Conservation (phyloP, 2,797 vertebrate species). For the Argya squamiceps region DNA sequence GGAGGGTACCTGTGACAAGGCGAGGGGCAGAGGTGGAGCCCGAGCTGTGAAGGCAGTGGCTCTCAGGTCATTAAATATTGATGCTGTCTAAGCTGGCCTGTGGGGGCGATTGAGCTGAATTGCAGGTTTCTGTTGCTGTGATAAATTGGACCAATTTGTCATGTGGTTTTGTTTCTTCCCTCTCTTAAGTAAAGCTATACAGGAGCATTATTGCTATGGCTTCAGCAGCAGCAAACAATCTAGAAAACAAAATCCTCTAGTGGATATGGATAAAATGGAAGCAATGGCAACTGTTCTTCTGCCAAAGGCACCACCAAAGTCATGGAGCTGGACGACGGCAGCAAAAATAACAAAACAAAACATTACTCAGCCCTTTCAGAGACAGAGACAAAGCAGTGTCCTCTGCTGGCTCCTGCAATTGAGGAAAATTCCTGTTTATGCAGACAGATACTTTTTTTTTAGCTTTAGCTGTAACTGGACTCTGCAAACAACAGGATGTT, state of each 20-base stretch:
- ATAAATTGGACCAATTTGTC: slow-evolving; percentile 59
- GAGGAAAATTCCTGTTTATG: slow-evolving; percentile 37
- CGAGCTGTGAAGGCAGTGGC: accelerated
- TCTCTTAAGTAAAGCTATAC: background rate
- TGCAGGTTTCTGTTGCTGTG: slow-evolving; percentile 48
- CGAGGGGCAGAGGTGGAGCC: background rate
- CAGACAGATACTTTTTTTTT: background rate
- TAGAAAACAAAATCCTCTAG: background rate
- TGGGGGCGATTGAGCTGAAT: slow-evolving; percentile 45
- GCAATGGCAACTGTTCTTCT: background rate
- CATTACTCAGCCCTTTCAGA: background rate
- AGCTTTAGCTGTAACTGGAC: background rate
- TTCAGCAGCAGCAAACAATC: background rate
- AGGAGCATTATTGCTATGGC: background rate
- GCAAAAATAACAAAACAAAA: background rate
- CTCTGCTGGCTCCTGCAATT: background rate
- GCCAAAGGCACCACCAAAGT: background rate
- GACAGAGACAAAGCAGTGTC: background rate
- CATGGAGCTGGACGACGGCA: background rate
- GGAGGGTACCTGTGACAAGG: accelerated
- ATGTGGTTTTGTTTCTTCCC: slow-evolving; percentile 16
- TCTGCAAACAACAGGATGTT: slow-evolving; percentile 4
- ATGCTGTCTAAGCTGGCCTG: slow-evolving; percentile 11
- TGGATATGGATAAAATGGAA: background rate
- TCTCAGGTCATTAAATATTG: slow-evolving; percentile 12